phyloP scores from a whole-genome alignment of 64 coral and sea anemone genomes.

The Dendrophyllia cribrosa region DNA sequence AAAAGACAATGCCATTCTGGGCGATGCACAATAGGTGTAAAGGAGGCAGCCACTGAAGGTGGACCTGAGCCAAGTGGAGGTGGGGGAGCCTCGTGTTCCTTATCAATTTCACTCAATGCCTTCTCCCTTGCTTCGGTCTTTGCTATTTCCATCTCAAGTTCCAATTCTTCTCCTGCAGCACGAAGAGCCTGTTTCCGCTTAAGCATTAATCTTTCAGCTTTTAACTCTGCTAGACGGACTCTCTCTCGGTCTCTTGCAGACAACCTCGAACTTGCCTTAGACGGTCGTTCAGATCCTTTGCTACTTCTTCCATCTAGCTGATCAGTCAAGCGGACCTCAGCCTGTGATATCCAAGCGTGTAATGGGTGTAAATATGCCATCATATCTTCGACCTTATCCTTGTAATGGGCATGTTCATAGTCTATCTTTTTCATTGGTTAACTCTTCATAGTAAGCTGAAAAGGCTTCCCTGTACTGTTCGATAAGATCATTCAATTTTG shows the following conservation, averaged over 20 bases:
- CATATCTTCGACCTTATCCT: constrained; percentile 26
- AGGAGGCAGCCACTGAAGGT: background rate
- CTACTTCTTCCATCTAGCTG: too few relatives aligned
- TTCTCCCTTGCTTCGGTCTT: constrained; percentile 64
- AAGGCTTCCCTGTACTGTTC: constrained; percentile 35
- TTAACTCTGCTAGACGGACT: constrained; percentile 70
- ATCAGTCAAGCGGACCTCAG: too few relatives aligned
- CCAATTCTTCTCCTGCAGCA: constrained; percentile 55
- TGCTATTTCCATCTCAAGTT: constrained; percentile 53
- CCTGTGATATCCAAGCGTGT: constrained; percentile 34
- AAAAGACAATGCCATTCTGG: too few relatives aligned
- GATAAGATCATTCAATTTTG: background rate
- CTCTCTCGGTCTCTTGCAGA: too few relatives aligned
- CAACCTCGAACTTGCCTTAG: too few relatives aligned
- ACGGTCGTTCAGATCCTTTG: too few relatives aligned
- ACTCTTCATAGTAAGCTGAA: background rate
- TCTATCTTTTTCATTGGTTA: constrained; percentile 32
- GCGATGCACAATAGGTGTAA: background rate
- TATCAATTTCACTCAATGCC: background rate
- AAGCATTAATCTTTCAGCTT: constrained; percentile 58
- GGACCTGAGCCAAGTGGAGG: background rate
- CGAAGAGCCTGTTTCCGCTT: constrained; percentile 61
- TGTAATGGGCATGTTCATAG: constrained; percentile 12
- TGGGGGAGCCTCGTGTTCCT: background rate
- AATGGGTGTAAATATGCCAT: constrained; percentile 4